Evolutionary conservation across 2,797 vertebrate genomes (phyloP), one percentile per base, ranked within the genome.

Genomic region (Lepus oiostolus): DNA sequence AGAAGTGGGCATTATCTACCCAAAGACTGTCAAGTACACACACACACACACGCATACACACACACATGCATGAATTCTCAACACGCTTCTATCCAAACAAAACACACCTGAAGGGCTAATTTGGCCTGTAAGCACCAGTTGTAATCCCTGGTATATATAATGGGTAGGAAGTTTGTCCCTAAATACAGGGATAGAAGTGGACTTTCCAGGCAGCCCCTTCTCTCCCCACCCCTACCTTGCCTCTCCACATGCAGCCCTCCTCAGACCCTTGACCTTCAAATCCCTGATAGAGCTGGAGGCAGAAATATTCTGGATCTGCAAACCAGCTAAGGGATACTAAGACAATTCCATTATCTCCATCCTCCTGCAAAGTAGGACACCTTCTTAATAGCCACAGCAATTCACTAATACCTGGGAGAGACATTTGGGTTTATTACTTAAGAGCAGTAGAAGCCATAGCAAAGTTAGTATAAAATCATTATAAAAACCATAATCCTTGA

Each of bases 391-490:
- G 35, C 85, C 62, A 60, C 52, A 50, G n/a, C 22, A 47, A 52
- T 47, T 24, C 24, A 32, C 32, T 47, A 42, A 68, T 19, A 26
- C 13, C 52, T 12, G 7, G 65, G 70, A 85, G 19, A 42, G 7
- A 65, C 67, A 85, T 93, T 28, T 38, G 32, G 16, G 13, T 60
- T 92, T 77, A 87, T 76, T 74, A 80, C 21, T 85, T 54, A 16
- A 38, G 28, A 74, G 67, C 42, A 68, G 11, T 19, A 74, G 93
- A 90, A 82, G 63, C 62, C 85, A 50, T n/a, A 76, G 71, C 87
- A 93, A 91, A 89, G 50, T 54, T 85, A 93, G 92, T 47, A 80
- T 65, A 75, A 87, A 86, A 62, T 52, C 16, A 68, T 86, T 50
- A 89, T 54, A 82, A 76, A 88, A 58, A 82, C 71, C 67, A 67